A percentile compares a stretch with the other conserved stretches of the same genome.
These are phyloP conservation scores for Miltochrista miniata DNA, from an alignment of 2,888 invertebrate species.

Conservation along the genomic window DNA sequence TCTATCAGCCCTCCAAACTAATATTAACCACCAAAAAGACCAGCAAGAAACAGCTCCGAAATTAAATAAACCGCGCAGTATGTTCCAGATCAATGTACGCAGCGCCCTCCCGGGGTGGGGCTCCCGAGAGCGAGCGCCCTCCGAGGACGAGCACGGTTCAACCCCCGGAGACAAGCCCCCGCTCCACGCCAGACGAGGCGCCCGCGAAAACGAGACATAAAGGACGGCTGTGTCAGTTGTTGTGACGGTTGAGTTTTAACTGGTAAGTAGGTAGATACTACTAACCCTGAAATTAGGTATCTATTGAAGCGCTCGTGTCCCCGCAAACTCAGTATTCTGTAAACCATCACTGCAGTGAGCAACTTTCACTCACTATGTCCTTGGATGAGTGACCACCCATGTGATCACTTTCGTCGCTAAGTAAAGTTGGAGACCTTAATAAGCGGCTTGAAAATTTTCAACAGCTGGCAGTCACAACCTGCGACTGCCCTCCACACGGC, in stretches of 20 bases:
- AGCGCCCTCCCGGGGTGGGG: conserved; percentile 57
- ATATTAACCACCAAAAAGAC: conserved; percentile 51
- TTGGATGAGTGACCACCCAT: no score
- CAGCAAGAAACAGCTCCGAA: conserved; percentile 42
- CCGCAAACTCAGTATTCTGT: no score
- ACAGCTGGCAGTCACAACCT: no score
- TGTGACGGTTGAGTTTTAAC: conserved; percentile 81
- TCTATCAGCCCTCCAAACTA: no score
- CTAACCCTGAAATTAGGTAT: no score
- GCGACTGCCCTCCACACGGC: no score
- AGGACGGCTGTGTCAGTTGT: conserved; percentile 75
- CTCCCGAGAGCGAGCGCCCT: conserved; percentile 41
- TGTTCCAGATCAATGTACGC: conserved; percentile 81
- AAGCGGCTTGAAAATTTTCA: no score
- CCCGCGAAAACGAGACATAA: conserved; percentile 62
- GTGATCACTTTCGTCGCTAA: no score
- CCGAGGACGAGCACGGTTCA: conserved; percentile 48
- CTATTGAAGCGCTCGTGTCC: no score
- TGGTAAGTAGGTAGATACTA: conserved; percentile 46
- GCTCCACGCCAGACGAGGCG: conserved; percentile 39
- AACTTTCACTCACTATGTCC: no score
- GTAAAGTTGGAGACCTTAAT: no score
- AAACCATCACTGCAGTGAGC: no score
- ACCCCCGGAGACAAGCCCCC: conserved; percentile 24
- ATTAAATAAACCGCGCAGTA: conserved; percentile 61